A percentile compares a stretch with the other conserved stretches of the same genome.
Evolutionary conservation across 2,888 invertebrate genomes (phyloP).

Genomic region (Dryococelus australis): DNA sequence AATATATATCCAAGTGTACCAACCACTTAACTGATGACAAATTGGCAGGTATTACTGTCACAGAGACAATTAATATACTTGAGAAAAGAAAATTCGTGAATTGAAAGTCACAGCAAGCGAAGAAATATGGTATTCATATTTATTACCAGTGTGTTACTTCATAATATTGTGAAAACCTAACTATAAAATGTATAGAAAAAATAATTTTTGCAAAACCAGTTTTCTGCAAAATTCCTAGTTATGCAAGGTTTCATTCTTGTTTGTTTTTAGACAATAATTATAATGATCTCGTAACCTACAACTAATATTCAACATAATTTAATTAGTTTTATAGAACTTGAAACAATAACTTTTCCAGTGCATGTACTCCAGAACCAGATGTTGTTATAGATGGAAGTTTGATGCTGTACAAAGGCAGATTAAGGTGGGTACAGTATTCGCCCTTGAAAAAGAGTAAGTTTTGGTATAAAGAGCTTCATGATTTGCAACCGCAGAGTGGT

Average conservation of each 20-base stretch:
- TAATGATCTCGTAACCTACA: not conserved
- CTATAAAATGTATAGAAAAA: too few relatives aligned
- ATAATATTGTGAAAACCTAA: too few relatives aligned
- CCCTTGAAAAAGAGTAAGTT: not conserved
- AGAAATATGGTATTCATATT: too few relatives aligned
- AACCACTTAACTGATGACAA: too few relatives aligned
- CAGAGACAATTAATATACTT: too few relatives aligned
- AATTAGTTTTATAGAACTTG: not conserved
- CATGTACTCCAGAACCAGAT: not conserved
- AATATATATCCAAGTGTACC: too few relatives aligned
- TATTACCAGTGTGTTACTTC: too few relatives aligned
- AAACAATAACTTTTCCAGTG: not conserved
- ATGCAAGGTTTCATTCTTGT: not conserved
- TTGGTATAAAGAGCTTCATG: not conserved
- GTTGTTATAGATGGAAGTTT: not conserved
- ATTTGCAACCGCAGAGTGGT: not conserved
- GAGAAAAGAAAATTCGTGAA: too few relatives aligned
- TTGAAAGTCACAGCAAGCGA: too few relatives aligned
- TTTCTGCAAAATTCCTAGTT: too few relatives aligned
- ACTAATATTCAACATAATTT: constrained; percentile 19
- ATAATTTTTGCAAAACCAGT: too few relatives aligned
- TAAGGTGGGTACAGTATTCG: not conserved
- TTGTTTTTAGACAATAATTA: not conserved
- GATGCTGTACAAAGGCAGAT: constrained; percentile 10
- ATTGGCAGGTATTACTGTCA: too few relatives aligned